phyloP scores from a whole-genome alignment of 2,797 vertebrate genomes.

The Enteromius trimaculatus region DNA sequence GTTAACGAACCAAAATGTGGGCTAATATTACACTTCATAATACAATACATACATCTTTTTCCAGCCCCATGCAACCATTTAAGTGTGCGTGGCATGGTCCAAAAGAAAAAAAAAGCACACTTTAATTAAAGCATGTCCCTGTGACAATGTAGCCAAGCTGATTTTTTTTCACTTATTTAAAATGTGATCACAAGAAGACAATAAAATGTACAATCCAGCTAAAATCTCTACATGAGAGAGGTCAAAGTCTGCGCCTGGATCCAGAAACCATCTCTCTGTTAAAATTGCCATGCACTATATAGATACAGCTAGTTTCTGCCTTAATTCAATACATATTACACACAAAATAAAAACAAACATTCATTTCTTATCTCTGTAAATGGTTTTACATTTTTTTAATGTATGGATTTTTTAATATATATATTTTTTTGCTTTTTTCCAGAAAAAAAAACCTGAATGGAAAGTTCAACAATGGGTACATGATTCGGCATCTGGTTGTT shows the following conservation, averaged over 20 bases:
- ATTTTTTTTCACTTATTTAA: slow-evolving; percentile 68
- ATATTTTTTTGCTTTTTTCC: slow-evolving; percentile 47
- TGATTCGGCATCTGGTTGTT: slow-evolving; percentile 52
- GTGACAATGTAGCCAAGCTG: slow-evolving; percentile 82
- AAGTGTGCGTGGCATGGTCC: slow-evolving; percentile 69
- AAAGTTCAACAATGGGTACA: slow-evolving; percentile 62
- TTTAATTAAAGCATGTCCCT: slow-evolving; percentile 85
- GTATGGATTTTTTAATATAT: slow-evolving; percentile 51
- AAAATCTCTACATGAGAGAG: slow-evolving; percentile 85
- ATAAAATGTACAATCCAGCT: slow-evolving; percentile 91
- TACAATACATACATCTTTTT: slow-evolving; percentile 77
- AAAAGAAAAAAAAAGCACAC: slow-evolving; percentile 59
- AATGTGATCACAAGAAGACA: slow-evolving; percentile 90
- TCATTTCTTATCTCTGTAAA: slow-evolving; percentile 63
- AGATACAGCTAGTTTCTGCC: slow-evolving; percentile 77
- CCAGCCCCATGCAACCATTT: slow-evolving; percentile 79
- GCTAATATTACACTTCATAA: slow-evolving; percentile 76
- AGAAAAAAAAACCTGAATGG: slow-evolving; percentile 56
- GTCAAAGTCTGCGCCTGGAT: slow-evolving; percentile 64
- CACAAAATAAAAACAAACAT: slow-evolving; percentile 68
- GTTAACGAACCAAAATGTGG: slow-evolving; percentile 79
- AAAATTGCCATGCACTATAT: slow-evolving; percentile 82
- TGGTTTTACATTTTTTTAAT: slow-evolving; percentile 65
- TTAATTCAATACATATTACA: slow-evolving; percentile 78
- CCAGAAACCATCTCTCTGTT: slow-evolving; percentile 67